Conservation (phyloP, 2,113 vertebrate genomes). For the Microtus pennsylvanicus region DNA sequence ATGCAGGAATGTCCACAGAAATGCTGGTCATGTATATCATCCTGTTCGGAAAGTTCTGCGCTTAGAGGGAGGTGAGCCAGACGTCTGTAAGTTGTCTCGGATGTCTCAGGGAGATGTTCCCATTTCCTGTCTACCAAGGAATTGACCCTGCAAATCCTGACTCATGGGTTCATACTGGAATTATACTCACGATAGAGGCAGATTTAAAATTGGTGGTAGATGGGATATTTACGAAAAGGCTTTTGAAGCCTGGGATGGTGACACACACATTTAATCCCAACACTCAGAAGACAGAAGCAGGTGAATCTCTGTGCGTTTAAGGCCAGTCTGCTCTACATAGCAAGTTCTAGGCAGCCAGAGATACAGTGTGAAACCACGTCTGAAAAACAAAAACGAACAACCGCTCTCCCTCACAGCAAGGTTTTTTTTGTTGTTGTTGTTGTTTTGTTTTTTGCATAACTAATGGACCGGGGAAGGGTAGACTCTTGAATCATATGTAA, state of each 20-base stretch:
- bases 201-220: neutral
- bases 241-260: neutral
- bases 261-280: neutral
- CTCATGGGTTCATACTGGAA: neutral
- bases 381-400: neutral
- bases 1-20: neutral
- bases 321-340: neutral
- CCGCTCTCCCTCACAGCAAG: rapidly evolving
- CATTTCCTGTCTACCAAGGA: neutral
- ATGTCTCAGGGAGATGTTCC: neutral
- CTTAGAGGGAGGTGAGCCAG: neutral
- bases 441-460: neutral
- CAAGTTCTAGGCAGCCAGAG: neutral
- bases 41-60: neutral
- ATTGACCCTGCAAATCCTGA: neutral
- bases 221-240: neutral
- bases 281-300: too few relatives aligned
- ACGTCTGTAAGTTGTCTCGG: neutral
- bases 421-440: neutral
- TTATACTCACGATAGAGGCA: neutral
- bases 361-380: neutral
- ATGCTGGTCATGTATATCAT: neutral
- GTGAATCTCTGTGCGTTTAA: neutral
- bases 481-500: neutral
- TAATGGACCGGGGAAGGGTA: neutral